Evolutionary conservation across 2,113 vertebrate species (phyloP).

Genomic region (Mobula hypostoma): DNA sequence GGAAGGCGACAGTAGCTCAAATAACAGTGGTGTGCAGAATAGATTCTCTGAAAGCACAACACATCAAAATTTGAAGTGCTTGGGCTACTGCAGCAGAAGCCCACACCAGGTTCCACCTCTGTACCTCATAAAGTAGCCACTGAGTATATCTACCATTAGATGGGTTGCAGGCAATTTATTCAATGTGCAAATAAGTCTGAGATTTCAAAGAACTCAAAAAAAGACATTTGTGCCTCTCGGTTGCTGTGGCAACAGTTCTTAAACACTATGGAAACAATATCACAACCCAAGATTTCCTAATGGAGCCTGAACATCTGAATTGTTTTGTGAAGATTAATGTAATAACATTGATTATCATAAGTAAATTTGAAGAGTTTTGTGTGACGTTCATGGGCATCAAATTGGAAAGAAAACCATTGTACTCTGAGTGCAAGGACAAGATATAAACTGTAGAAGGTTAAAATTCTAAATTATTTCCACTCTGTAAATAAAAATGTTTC

Average conservation of each 20-base stretch:
- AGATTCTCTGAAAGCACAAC: no score
- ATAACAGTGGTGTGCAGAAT: no score
- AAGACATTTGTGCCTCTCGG: not conserved
- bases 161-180: constrained; percentile 16
- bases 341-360: not conserved
- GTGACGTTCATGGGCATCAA: not conserved
- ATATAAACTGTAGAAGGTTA: not conserved
- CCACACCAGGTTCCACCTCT: no score
- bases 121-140: no score
- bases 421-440: not conserved
- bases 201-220: constrained; percentile 11
- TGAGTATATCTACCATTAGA: not conserved
- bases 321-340: not conserved
- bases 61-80: no score
- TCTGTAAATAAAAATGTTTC: not conserved
- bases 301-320: not conserved
- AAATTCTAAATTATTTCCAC: not conserved
- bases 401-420: not conserved
- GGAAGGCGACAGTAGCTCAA: no score
- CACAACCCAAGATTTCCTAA: not conserved
- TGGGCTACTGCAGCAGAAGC: no score
- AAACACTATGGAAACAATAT: not conserved
- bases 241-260: constrained; percentile 4
- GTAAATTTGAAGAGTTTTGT: not conserved
- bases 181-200: constrained; percentile 28